Conservation (phyloP, 2,888 invertebrate genomes). For the Rhagophthalmus giganteus region DNA sequence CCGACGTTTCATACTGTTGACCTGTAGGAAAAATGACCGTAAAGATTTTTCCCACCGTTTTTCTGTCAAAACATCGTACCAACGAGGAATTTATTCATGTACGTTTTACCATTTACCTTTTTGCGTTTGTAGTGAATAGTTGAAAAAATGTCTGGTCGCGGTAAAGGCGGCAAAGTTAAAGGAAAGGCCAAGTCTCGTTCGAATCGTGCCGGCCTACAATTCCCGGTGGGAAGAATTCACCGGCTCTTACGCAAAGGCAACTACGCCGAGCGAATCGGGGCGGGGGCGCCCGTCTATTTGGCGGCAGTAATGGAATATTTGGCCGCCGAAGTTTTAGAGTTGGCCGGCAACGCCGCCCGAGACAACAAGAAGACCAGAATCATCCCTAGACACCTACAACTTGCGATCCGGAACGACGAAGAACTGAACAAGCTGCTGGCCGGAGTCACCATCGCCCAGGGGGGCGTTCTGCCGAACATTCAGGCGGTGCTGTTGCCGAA, state of each 20-base stretch:
- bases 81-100: too few species aligned
- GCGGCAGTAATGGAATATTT: constrained; percentile 63
- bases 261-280: constrained; percentile 64
- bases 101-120: too few species aligned
- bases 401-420: constrained; percentile 81
- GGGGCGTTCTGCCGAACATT: constrained; percentile 80
- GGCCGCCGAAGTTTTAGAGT: constrained; percentile 71
- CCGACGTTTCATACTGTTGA: too few species aligned
- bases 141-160: constrained; percentile 52
- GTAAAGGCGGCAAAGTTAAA: constrained; percentile 56
- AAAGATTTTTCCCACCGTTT: too few species aligned
- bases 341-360: constrained; percentile 64
- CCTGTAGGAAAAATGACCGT: too few species aligned
- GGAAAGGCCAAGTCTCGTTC: too few species aligned
- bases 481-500: constrained; percentile 73
- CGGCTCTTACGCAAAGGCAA: constrained; percentile 64
- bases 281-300: constrained; percentile 60
- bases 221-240: too few species aligned
- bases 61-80: too few species aligned
- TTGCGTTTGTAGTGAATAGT: too few species aligned
- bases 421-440: constrained; percentile 76
- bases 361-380: constrained; percentile 74
- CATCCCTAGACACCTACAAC: constrained; percentile 76
- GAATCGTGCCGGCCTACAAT: too few species aligned
- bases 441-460: too few species aligned